Conservation (phyloP, 1,140 invertebrate genomes). For the Tribolium castaneum region DNA sequence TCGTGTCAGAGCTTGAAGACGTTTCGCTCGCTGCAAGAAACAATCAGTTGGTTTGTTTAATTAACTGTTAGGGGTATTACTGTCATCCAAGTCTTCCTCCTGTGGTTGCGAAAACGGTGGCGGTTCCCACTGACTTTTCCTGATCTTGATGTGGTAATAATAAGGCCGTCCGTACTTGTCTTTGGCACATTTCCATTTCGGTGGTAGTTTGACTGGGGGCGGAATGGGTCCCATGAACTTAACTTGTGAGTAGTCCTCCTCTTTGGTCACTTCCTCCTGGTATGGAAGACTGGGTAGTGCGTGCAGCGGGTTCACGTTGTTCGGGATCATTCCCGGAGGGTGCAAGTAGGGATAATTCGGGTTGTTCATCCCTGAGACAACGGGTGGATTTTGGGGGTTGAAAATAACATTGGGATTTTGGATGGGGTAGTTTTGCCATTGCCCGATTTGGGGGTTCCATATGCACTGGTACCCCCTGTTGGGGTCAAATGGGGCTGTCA, state of each 20-base stretch:
- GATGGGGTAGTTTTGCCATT: slow-evolving; percentile 71
- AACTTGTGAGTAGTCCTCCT: slow-evolving; percentile 45
- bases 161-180: slow-evolving; percentile 86
- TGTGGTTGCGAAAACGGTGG: slow-evolving; percentile 66
- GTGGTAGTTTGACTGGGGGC: slow-evolving; percentile 78
- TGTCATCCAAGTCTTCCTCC: slow-evolving; percentile 58
- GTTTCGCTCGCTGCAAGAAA: slow-evolving; percentile 65
- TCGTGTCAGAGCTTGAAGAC: slow-evolving; percentile 63
- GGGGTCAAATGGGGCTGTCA: slow-evolving; percentile 68
- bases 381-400: not conserved
- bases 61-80: slow-evolving; percentile 54
- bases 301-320: slow-evolving; percentile 53
- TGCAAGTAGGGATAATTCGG: slow-evolving; percentile 33
- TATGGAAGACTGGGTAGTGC: slow-evolving; percentile 46
- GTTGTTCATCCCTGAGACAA: not conserved
- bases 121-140: slow-evolving; percentile 89
- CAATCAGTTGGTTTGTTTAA: too few species aligned
- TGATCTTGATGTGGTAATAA: slow-evolving; percentile 89
- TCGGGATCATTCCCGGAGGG: slow-evolving; percentile 20
- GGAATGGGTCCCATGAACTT: slow-evolving; percentile 62
- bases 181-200: slow-evolving; percentile 86
- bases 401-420: slow-evolving; percentile 10
- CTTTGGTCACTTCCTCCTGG: slow-evolving; percentile 44
- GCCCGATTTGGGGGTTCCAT: slow-evolving; percentile 70
- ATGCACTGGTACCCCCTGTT: slow-evolving; percentile 69